Evolutionary conservation across 1,140 invertebrate species (phyloP).

Genomic region (Amphibalanus amphitrite): DNA sequence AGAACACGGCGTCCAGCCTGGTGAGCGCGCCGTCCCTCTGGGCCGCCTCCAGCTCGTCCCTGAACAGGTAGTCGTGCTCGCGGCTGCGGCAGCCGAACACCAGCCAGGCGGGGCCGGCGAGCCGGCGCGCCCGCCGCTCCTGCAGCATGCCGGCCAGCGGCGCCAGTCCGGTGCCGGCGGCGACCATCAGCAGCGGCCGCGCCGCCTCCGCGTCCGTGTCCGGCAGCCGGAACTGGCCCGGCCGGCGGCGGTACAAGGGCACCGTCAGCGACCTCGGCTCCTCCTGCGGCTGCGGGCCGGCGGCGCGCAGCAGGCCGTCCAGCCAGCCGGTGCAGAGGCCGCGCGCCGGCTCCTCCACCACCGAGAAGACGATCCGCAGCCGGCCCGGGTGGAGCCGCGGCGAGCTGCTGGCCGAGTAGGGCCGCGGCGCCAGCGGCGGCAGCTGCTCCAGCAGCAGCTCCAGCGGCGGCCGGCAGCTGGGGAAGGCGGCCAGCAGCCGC

Average conservation of each 20-base stretch:
- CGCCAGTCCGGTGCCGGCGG: constrained; percentile 62
- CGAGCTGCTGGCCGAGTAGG: constrained; percentile 62
- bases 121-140: constrained; percentile 28
- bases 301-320: constrained; percentile 11
- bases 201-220: constrained; percentile 24
- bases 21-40: constrained; percentile 31
- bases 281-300: constrained; percentile 2
- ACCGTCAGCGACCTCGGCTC: constrained; percentile 20
- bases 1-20: constrained; percentile 42
- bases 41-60: constrained; percentile 35
- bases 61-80: constrained; percentile 40
- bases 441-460: constrained; percentile 49
- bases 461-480: constrained; percentile 42
- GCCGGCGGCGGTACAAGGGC: constrained; percentile 43
- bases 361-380: constrained; percentile 48
- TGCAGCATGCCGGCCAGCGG: constrained; percentile 44
- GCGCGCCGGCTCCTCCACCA: constrained; percentile 32
- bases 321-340: constrained; percentile 52
- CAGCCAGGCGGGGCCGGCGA: constrained; percentile 31
- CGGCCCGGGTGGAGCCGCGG: constrained; percentile 27
- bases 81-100: constrained; percentile 58
- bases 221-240: constrained; percentile 36
- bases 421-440: constrained; percentile 48
- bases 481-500: constrained; percentile 44
- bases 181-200: constrained; percentile 53